A percentile compares a stretch with the other conserved stretches of the same genome.
These are phyloP conservation scores for Nothobranchius furzeri DNA, from an alignment of 2,113 vertebrate species.

Conservation along the genomic window DNA sequence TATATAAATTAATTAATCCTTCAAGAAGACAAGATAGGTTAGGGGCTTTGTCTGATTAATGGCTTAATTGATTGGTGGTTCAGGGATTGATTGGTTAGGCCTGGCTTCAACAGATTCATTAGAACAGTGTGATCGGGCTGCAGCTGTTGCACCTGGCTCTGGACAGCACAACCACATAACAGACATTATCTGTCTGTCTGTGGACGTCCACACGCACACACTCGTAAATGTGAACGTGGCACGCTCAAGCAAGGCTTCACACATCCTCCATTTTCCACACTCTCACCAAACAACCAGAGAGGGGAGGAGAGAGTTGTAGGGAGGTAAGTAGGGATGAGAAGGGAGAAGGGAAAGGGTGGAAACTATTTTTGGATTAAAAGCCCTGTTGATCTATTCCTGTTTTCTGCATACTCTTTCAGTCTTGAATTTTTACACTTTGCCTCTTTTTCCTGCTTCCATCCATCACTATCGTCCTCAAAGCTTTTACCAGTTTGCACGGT, in stretches of 20 bases:
- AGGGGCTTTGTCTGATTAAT: conserved; percentile 57
- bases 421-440: conserved; percentile 57
- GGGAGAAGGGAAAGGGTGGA: conserved; percentile 41
- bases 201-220: conserved; percentile 25
- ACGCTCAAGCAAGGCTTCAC: conserved; percentile 12
- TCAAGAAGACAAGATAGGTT: conserved; percentile 45
- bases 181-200: conserved; percentile 64
- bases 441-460: conserved; percentile 44
- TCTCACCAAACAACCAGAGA: conserved; percentile 46
- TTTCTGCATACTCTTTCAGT: conserved; percentile 62
- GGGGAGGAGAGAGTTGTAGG: conserved; percentile 19
- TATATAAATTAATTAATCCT: conserved; percentile 23
- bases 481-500: conserved; percentile 34
- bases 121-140: conserved; percentile 61
- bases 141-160: conserved; percentile 64
- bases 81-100: conserved; percentile 61
- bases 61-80: conserved; percentile 61
- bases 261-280: conserved; percentile 44
- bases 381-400: conserved; percentile 72
- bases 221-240: conserved; percentile 9
- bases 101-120: conserved; percentile 69
- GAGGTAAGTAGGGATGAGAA: conserved; percentile 46
- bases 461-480: conserved; percentile 53
- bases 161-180: conserved; percentile 52
- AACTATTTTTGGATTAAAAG: conserved; percentile 72